Evolutionary conservation across 2,888 invertebrate genomes (phyloP).

Genomic region (Meteorus cinctellus): DNA sequence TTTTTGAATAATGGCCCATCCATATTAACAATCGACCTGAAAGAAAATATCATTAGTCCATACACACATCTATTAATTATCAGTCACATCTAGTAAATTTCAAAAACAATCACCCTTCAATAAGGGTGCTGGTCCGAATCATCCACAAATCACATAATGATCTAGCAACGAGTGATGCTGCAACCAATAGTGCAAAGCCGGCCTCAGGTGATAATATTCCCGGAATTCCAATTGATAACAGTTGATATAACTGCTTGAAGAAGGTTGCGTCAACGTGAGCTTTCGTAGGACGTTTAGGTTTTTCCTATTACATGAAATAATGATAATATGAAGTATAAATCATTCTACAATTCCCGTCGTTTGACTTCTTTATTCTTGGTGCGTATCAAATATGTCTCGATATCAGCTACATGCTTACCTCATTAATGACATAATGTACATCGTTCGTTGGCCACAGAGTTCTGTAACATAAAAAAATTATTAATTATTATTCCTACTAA

Average conservation of each 20-base stretch:
- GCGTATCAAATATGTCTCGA: background rate
- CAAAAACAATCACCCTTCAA: constrained; percentile 83
- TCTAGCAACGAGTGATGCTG: constrained; percentile 86
- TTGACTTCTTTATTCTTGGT: background rate
- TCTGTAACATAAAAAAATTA: constrained; percentile 66
- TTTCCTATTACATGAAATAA: constrained; percentile 62
- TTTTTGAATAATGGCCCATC: constrained; percentile 84
- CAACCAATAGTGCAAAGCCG: constrained; percentile 83
- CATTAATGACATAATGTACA: constrained; percentile 86
- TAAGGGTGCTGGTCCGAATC: constrained; percentile 93
- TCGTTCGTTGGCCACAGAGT: constrained; percentile 80
- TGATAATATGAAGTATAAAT: background rate
- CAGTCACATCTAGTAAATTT: background rate
- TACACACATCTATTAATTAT: constrained; percentile 46
- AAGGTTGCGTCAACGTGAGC: constrained; percentile 86
- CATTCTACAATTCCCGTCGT: no score
- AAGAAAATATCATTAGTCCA: constrained; percentile 63
- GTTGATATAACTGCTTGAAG: constrained; percentile 79
- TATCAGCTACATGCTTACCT: constrained; percentile 67
- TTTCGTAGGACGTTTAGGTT: constrained; percentile 74
- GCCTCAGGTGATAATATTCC: constrained; percentile 85
- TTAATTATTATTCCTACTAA: constrained; percentile 22
- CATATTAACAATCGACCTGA: constrained; percentile 93
- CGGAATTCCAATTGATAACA: constrained; percentile 81
- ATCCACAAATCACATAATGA: constrained; percentile 98